Evolutionary conservation across 2,113 vertebrate genomes (phyloP), one percentile per base, ranked within the genome.

Genomic region (Carassius gibelio): DNA sequence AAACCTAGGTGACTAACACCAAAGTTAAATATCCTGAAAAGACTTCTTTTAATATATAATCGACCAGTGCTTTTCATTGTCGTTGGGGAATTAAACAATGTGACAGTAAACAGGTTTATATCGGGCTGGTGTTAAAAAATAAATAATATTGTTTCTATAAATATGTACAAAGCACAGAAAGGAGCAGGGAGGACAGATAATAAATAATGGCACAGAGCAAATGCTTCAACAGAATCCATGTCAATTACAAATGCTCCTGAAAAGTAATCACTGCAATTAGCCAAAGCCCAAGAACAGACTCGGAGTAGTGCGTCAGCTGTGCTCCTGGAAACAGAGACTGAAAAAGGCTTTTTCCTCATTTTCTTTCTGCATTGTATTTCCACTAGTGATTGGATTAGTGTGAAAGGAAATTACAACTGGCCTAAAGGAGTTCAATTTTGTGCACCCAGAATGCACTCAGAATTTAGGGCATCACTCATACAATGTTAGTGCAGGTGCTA

Each of bases 341-440:
- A 17, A n/a, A 50, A 52, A 50, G 52, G 9, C 74, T 30, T 30
- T 26, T 21, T 71, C 36, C 68, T 42, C 19, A 71, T 71, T 42
- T 74, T 55, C 13, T 34, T 76, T 76, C 26, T 52, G 74, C 23
- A 30, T 17, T 75, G 48, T 17, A 75, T 75, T 75, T 75, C 55
- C 23, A 34, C 48, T 2, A 30, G 30, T 57, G 75, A 38, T 59
- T 78, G 30, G 15, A 59, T 21, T 26, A 75, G 42, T 13, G 13
- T 75, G n/a, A 75, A 75, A 48, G n/a, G 11, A 71, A 71, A 11
- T 71, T 71, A 42, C 19, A 38, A 71, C 68, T 9, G 1, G 9
- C 36, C 34, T 21, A 50, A 75, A 75, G 72, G n/a, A 23, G 45
- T 8, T 50, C 2, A 23, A 71, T 71, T 71, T 42, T 71, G 72